A percentile compares a stretch with the other conserved stretches of the same genome.
These are phyloP conservation scores for Hippolais icterina DNA, from an alignment of 2,113 vertebrate species.

Conservation along the genomic window DNA sequence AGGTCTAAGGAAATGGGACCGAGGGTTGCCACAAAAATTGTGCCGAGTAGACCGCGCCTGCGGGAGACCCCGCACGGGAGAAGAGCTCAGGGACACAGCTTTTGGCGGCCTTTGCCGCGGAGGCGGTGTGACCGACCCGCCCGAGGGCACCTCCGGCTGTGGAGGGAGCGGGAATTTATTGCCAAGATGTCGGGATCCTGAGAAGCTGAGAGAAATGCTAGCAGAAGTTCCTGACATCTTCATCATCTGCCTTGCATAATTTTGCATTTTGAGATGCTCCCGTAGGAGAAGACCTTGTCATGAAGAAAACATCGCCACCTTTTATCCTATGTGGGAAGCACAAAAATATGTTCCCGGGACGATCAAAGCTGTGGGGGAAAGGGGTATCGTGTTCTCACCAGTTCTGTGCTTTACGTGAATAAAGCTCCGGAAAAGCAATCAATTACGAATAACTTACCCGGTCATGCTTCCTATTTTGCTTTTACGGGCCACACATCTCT, in stretches of 20 bases:
- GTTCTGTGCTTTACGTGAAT: background rate
- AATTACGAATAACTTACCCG: background rate
- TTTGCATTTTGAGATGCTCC: background rate
- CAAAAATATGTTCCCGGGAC: background rate
- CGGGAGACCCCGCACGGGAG: background rate
- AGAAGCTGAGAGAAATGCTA: background rate
- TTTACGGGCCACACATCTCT: background rate
- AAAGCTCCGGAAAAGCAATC: background rate
- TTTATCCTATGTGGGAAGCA: background rate
- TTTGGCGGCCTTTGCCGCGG: fast-evolving
- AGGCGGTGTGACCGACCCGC: background rate
- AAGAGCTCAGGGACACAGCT: too few species aligned
- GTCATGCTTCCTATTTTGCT: background rate
- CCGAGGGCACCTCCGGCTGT: background rate
- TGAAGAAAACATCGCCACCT: background rate
- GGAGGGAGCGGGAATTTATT: background rate
- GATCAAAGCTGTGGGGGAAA: background rate
- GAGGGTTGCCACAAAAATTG: background rate
- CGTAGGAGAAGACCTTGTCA: background rate
- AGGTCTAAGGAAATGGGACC: background rate
- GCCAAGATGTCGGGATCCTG: background rate
- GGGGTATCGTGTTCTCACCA: background rate
- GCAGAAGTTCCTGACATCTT: background rate
- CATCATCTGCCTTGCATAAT: background rate
- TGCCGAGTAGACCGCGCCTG: background rate